Base-by-base conservation (phyloP, 1,140 invertebrate species). In the Calliphora vicina region DNA sequence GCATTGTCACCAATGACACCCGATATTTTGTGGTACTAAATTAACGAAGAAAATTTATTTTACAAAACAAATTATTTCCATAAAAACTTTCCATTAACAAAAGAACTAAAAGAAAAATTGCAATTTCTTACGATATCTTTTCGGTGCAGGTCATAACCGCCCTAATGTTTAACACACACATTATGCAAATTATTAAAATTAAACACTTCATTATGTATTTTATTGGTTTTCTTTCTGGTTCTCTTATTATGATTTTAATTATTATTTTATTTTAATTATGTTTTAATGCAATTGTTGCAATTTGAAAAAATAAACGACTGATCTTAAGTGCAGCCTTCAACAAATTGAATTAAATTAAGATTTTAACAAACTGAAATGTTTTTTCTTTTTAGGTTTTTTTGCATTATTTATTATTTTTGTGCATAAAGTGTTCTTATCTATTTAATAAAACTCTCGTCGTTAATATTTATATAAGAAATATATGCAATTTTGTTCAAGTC, bases 1-100 rank as follows among this genome's bases (percentile, higher is more conserved):
- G 86, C 87, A 88, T 88, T 13, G 86, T 88, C 50, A 89, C 87
- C 50, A 88, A 35, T 13, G 82, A 85, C 0, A 88, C 81, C 12
- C 88, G 86, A 74, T 84, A 84, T 84, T 88, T 89, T 25, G 85
- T 74, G 0, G 83, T 82, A 13, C 88, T 89, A 80, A 0, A 67
- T n/a, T 73, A 72, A n/a, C n/a, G n/a, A n/a, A n/a, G n/a, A n/a
- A n/a, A n/a, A n/a, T 13, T 50, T 43, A 72, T 23, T 12, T 23
- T 45, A 35, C 13, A 17, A 35, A 43, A 20, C 9, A 25, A n/a
- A n/a, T 17, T 4, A 27, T 67, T 82, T 43, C 26, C 12, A 61
- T 26, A 23, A 61, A 61, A 26, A 61, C 6, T 81, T 45, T n/a
- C 5, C 23, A 23, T 50, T 45, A 50, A n/a, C 1, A 35, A 17